Evolutionary conservation across 2,113 vertebrate genomes (phyloP), one percentile per base, ranked within the genome.

Genomic region (Puntigrus tetrazona): DNA sequence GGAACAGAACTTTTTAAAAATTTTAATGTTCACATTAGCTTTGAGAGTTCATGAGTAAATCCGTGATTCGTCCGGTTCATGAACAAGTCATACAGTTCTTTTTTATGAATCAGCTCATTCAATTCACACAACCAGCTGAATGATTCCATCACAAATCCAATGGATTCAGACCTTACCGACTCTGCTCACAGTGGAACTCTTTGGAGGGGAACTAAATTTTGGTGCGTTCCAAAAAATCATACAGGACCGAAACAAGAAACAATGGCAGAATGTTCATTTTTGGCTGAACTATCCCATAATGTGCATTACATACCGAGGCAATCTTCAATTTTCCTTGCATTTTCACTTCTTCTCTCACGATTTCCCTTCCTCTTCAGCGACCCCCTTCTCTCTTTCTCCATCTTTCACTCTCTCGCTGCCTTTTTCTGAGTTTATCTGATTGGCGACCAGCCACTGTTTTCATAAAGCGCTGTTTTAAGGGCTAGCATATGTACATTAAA

Each of bases 401-500:
- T 82, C 74, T 18, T 57, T 78, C 43, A 27, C 87, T 87, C 86
- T 84, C 91, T 88, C 82, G 88, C 87, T 92, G 92, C 92, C 89
- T 86, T 91, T 91, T 88, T 87, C 89, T 38, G 81, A 86, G 43
- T 88, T 92, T 94, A 94, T 95, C 94, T 93, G 94, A 95, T 95
- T 89, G 94, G 93, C 92, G 83, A 87, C 7, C 73, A 77, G 94
- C 94, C 94, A 93, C 93, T 93, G 91, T 93, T 94, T 94, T 91
- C 89, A 93, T 92, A 94, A 93, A 93, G 91, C 88, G 88, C 91
- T 91, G 92, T 94, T 94, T 93, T 94, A 94, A 94, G 91, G 91
- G 89, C 87, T 94, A 93, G 93, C 94, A 94, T 93, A 94, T 94
- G 93, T 94, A 93, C 90, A 92, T 93, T 93, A 93, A 94, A 91